Base-by-base conservation (phyloP, 2,888 invertebrate genomes). In the Oligia fasciuncula region DNA sequence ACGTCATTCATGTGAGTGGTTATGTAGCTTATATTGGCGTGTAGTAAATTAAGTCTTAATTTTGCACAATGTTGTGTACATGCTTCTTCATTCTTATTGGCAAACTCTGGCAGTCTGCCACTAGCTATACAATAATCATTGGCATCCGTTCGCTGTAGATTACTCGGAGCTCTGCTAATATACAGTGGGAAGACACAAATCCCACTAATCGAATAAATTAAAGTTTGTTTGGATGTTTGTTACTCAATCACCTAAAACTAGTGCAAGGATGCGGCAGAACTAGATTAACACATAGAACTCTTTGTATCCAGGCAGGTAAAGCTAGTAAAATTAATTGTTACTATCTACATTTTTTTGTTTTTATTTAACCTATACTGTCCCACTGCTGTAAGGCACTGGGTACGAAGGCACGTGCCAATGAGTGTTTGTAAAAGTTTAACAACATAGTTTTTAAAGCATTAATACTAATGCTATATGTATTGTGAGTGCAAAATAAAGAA, bases 101-200 rank as follows among this genome's bases (percentile, higher is more conserved):
- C 35, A 49, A 14, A 57, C 23, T n/a, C 57, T 80, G 80, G 82
- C 82, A 80, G 14, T 65, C 29, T 68, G 80, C 82, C 80, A 80
- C 54, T 57, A 13, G 19, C 23, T 29, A n/a, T n/a, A 68, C 76
- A 60, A 75, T 65, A 82, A 82, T 82, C 19, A 75, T 75, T 75
- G 40, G 49, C 49, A 75, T 49, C 62, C 62, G 19, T 63, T 69
- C 43, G 23, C 8, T 11, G 11, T 19, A n/a, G 23, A 82, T 69
- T 76, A 29, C 57, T 57, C 46, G n/a, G 3, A 69, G 8, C 29
- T 63, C 23, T 2, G 23, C 11, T 35, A 35, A 13, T 35, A 35
- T 51, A 14, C 13, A 17, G 11, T 19, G 0, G 29, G 2, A 63
- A 79, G 23, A 62, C 69, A 70, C 35, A 46, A 60, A n/a, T 46